These are phyloP conservation scores for Psettodes erumei DNA, from an alignment of 2,113 vertebrate species.

Conservation along the genomic window DNA sequence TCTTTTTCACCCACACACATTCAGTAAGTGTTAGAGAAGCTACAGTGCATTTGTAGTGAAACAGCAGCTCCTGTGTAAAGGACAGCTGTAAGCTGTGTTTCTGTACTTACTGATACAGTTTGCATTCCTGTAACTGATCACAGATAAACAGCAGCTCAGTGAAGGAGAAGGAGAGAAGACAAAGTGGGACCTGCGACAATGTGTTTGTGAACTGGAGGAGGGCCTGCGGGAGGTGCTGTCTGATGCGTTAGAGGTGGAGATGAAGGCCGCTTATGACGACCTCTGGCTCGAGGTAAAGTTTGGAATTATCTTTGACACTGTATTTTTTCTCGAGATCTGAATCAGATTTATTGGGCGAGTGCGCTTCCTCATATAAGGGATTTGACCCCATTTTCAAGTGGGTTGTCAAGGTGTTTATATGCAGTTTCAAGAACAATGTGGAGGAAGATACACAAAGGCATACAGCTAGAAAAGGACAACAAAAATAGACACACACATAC, in stretches of 20 bases:
- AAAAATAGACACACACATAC: too few species aligned
- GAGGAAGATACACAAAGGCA: background rate
- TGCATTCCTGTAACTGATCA: background rate
- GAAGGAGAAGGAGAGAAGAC: conserved; percentile 1
- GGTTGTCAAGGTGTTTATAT: background rate
- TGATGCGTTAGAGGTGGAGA: conserved; percentile 90
- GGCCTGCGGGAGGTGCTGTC: conserved; percentile 88
- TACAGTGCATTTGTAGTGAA: background rate
- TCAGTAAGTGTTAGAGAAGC: background rate
- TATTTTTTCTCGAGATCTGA: background rate
- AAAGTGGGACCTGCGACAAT: conserved; percentile 60
- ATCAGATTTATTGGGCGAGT: background rate
- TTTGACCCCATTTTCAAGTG: background rate
- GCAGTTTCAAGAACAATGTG: background rate
- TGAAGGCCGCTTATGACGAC: conserved; percentile 89
- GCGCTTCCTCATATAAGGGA: background rate
- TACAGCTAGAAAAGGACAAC: background rate
- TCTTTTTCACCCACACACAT: background rate
- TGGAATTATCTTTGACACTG: background rate
- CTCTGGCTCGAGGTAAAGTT: conserved; percentile 89
- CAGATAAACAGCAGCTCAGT: conserved; percentile 31
- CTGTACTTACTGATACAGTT: background rate
- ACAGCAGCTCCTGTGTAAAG: background rate
- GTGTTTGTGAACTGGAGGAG: conserved; percentile 84
- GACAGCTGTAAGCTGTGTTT: background rate